phyloP scores from a whole-genome alignment of 1,140 invertebrate species.

The Daktulosphaira vitifoliae region DNA sequence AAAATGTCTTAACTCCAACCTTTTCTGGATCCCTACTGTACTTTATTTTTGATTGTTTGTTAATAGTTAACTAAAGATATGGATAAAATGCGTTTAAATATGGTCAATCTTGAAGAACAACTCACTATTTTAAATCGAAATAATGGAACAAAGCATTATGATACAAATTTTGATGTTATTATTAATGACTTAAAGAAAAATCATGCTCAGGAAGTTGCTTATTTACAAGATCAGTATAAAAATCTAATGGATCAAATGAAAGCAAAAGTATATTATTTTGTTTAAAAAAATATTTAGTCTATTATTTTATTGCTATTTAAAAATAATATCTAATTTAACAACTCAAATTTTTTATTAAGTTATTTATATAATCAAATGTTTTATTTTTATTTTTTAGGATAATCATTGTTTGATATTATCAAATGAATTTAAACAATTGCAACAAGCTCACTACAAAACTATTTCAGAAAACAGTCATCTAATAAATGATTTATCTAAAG shows the following conservation, averaged over 20 bases:
- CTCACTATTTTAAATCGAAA: constrained; percentile 6
- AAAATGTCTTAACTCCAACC: too few species aligned
- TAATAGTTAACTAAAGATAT: constrained; percentile 13
- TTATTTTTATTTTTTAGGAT: constrained; percentile 2
- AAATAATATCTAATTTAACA: not conserved
- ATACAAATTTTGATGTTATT: constrained; percentile 12
- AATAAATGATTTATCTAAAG: constrained; percentile 2
- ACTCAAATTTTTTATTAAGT: too few species aligned
- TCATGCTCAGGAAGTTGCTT: constrained; percentile 10
- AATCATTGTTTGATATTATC: constrained; percentile 2
- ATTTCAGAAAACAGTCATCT: constrained; percentile 16
- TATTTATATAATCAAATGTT: too few species aligned
- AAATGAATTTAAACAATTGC: constrained; percentile 7
- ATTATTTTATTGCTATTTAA: not conserved
- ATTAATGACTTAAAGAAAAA: constrained; percentile 21
- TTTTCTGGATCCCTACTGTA: too few species aligned
- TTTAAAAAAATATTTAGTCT: not conserved
- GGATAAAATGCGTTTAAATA: constrained; percentile 12
- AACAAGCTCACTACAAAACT: constrained; percentile 7
- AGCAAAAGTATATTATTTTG: constrained; percentile 5
- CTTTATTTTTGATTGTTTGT: not conserved
- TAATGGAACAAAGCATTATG: constrained; percentile 18
- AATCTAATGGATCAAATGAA: constrained; percentile 7
- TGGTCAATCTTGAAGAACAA: constrained; percentile 21
- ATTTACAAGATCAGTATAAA: constrained; percentile 18